Evolutionary conservation across 2,797 vertebrate species (phyloP).

Genomic region (Thamnophis elegans): DNA sequence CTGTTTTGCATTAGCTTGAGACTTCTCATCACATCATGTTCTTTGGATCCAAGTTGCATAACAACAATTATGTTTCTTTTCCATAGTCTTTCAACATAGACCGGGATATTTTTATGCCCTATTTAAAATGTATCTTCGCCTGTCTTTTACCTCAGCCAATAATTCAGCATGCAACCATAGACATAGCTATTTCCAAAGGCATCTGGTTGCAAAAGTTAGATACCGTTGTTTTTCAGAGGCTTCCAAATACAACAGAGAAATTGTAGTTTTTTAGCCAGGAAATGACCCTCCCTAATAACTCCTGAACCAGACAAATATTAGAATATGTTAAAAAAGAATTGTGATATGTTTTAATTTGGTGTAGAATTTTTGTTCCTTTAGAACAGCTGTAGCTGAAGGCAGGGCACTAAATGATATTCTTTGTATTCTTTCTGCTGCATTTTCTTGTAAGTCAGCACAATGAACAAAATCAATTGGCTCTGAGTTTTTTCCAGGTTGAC

Average conservation of each 20-base stretch:
- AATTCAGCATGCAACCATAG: neutral
- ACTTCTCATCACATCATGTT: neutral
- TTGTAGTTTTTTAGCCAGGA: neutral
- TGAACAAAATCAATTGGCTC: neutral
- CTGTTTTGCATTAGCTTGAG: neutral
- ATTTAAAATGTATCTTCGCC: neutral
- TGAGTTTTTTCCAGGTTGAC: neutral
- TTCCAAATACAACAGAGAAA: neutral
- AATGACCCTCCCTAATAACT: neutral
- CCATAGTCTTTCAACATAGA: neutral
- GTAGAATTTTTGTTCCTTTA: neutral
- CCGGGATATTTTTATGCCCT: neutral
- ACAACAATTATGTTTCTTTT: neutral
- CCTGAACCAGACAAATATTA: neutral
- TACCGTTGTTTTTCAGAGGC: neutral
- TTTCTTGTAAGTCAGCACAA: neutral
- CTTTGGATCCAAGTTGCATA: neutral
- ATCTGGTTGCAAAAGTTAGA: neutral
- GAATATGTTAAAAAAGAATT: neutral
- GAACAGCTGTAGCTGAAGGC: neutral
- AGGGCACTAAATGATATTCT: neutral
- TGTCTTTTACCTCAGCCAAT: neutral
- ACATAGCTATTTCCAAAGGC: neutral
- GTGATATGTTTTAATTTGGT: neutral
- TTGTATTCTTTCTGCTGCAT: neutral